Conservation (phyloP, 2,797 vertebrate species). For the Loris lydekkerianus region DNA sequence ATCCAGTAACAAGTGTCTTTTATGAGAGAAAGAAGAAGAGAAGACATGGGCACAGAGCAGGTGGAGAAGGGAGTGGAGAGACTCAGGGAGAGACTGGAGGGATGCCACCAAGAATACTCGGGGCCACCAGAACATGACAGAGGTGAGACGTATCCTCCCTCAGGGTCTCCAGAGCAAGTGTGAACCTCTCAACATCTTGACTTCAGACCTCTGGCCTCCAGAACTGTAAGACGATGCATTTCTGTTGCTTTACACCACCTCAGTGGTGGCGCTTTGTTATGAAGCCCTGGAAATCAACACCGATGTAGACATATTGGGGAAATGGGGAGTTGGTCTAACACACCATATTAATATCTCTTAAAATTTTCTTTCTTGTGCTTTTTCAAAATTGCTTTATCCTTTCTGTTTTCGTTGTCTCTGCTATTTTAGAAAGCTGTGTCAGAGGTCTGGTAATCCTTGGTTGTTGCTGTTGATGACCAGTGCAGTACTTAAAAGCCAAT, state of each 20-base stretch:
- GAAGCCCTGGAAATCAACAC: neutral
- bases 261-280: neutral
- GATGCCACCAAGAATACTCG: neutral
- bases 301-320: neutral
- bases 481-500: constrained; percentile 19
- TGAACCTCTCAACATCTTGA: neutral
- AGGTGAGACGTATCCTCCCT: neutral
- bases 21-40: neutral
- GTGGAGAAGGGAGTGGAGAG: neutral
- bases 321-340: neutral
- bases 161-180: neutral
- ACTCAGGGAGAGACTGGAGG: neutral
- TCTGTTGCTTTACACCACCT: neutral
- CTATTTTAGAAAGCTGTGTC: constrained; percentile 49
- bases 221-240: neutral
- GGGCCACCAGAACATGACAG: neutral
- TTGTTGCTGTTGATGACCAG: neutral
- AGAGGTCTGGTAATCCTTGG: neutral
- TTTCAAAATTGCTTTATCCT: neutral
- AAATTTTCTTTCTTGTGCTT: neutral
- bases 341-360: neutral
- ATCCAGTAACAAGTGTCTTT: neutral
- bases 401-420: neutral
- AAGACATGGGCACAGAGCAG: neutral
- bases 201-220: neutral